phyloP scores from a whole-genome alignment of 2,888 invertebrate genomes.

The Drosophila prostipennis region DNA sequence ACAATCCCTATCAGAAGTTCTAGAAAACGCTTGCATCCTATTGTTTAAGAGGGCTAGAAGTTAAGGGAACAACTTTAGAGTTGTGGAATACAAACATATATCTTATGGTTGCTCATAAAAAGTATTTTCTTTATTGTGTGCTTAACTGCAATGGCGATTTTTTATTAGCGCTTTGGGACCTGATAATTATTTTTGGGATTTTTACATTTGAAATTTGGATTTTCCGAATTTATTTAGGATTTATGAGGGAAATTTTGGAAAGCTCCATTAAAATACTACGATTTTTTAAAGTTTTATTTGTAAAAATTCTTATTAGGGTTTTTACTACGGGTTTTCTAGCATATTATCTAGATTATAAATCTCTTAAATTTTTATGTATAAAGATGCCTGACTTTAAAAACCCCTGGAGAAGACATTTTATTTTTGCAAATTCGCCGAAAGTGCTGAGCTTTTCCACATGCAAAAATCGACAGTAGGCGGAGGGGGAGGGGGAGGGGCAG shows the following conservation, averaged over 20 bases:
- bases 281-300: no score
- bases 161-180: not conserved
- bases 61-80: slow-evolving; percentile 10
- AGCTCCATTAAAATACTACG: no score
- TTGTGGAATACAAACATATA: not conserved
- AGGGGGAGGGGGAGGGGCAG: not conserved
- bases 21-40: slow-evolving; percentile 34
- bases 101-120: slow-evolving; percentile 12
- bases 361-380: no score
- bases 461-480: not conserved
- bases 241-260: no score
- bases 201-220: not conserved
- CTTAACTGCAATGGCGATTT: slow-evolving; percentile 8
- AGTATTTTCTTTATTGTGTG: slow-evolving; percentile 15
- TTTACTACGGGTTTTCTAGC: no score
- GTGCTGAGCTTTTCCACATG: slow-evolving; percentile 12
- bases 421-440: slow-evolving; percentile 4
- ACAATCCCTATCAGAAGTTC: slow-evolving; percentile 47
- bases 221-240: no score
- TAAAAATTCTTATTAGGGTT: no score
- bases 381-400: not conserved
- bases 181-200: not conserved
- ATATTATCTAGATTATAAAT: no score
- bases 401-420: not conserved
- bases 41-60: slow-evolving; percentile 31